Percentiles rank a stretch among this genome's conserved stretches.
These are phyloP conservation scores for Dasypogon diadema DNA, from an alignment of 2,888 invertebrate species.

Conservation along the genomic window DNA sequence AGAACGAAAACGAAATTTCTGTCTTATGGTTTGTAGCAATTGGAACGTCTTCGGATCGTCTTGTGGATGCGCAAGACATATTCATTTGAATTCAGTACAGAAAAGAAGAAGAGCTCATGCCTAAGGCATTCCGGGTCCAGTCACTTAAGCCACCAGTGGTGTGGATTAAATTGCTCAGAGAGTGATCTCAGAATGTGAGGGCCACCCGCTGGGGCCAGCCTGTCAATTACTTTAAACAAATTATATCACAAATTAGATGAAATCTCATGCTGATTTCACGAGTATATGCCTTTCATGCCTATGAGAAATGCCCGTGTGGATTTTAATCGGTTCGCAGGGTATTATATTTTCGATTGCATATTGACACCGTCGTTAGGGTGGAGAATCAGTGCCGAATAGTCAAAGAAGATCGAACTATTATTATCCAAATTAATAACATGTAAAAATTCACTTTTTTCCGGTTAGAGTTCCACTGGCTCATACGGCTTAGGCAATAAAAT, in stretches of 20 bases:
- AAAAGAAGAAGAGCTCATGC: constrained; percentile 28
- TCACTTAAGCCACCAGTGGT: constrained; percentile 52
- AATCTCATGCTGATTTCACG: constrained; percentile 60
- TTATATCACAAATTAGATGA: constrained; percentile 62
- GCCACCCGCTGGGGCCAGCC: constrained; percentile 60
- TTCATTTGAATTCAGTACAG: constrained; percentile 38
- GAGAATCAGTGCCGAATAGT: no score
- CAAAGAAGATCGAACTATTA: no score
- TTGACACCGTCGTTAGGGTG: neutral
- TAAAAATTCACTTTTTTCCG: no score
- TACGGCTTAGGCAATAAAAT: no score
- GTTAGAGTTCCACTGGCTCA: no score
- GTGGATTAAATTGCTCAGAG: constrained; percentile 56
- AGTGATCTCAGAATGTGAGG: constrained; percentile 53
- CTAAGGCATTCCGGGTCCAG: constrained; percentile 46
- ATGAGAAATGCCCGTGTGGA: constrained; percentile 53
- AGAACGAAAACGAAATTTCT: constrained; percentile 51
- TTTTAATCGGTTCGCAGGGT: constrained; percentile 48
- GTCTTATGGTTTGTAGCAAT: constrained; percentile 49
- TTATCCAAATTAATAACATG: no score
- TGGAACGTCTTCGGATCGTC: constrained; percentile 44
- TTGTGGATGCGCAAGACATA: constrained; percentile 27
- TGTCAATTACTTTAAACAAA: constrained; percentile 62
- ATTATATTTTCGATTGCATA: constrained; percentile 15
- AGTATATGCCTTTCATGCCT: constrained; percentile 54